Evolutionary conservation across 1,140 invertebrate species (phyloP).

Genomic region (Cheumatopsyche charites): DNA sequence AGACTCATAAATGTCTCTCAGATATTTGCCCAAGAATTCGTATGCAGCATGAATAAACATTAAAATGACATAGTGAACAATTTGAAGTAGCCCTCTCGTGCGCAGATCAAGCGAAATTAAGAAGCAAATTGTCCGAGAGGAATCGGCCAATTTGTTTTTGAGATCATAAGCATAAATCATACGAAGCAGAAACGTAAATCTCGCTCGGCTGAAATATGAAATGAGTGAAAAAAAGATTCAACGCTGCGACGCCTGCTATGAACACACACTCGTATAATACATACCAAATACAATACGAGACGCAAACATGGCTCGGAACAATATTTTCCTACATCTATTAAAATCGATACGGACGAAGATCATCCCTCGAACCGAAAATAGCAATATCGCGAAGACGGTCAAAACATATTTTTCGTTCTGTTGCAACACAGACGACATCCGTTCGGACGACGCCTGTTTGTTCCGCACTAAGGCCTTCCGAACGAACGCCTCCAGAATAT

Average conservation of each 20-base stretch:
- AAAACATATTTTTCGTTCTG: slow-evolving; percentile 23
- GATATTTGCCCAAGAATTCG: no score
- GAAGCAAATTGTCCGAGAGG: slow-evolving; percentile 38
- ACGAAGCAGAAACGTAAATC: slow-evolving; percentile 43
- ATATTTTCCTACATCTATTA: no score
- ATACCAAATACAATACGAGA: no score
- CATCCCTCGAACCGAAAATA: no score
- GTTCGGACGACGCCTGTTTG: slow-evolving; percentile 30
- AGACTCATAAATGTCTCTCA: no score
- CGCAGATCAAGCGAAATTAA: neutral
- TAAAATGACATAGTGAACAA: neutral
- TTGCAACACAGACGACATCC: slow-evolving; percentile 23
- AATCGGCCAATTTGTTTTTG: slow-evolving; percentile 48
- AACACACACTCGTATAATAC: no score
- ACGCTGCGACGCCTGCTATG: no score
- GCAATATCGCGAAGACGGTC: neutral
- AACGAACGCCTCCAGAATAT: slow-evolving; percentile 30
- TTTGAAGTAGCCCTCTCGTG: slow-evolving; percentile 4
- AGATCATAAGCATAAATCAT: slow-evolving; percentile 48
- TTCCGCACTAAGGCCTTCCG: slow-evolving; percentile 32
- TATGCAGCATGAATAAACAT: neutral
- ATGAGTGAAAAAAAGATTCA: slow-evolving; percentile 11
- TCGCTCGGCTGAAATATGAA: slow-evolving; percentile 25
- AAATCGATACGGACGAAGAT: no score
- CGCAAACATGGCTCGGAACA: slow-evolving; percentile 24